Base-by-base conservation (phyloP, 1,140 invertebrate species). In the Camponotus floridanus region DNA sequence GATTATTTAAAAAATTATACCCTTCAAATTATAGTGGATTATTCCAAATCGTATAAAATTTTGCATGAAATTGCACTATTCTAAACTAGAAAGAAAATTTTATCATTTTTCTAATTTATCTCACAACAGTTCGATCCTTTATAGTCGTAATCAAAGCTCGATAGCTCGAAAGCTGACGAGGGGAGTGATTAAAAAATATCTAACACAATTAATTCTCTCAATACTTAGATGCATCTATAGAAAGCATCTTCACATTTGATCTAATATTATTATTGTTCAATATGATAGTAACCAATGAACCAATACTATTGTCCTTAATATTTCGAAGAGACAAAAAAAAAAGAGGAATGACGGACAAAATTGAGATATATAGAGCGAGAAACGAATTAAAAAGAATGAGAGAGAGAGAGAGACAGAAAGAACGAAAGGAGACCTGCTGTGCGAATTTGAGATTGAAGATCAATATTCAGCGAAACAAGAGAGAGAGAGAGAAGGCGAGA, bases 371-470 rank as follows among this genome's bases (percentile, higher is more conserved):
- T 1, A 31, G 21, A 8, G 31, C 9, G n/a, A 59, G 51, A n/a
- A 15, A 18, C 18, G 26, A 64, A 7, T 36, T 1, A 13, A 9
- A 6, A 7, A 6, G 15, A 64, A 15, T 13, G 26, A 68, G 42
- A 18, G 18, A 31, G 11, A 31, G 11, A 64, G 21, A 21, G 11
- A 31, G 21, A 15, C 5, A 15, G 45, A 79, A 64, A 39, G n/a
- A 39, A n/a, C 2, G 26, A 36, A 31, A n/a, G 33, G 76, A 70
- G 68, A 73, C 65, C 42, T 76, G 81, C 39, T 76, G 76, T 42
- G 42, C 45, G 64, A 70, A 78, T 90, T 85, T 51, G 70, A 81
- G 86, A 90, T 90, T 90, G 88, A 90, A 90, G 88, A 90, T 90
- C 89, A 90, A 90, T 90, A 90, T 90, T 90, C 89, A 67, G 51